phyloP scores from a whole-genome alignment of 1,140 invertebrate genomes.

The Pogonognathellus flavescens region DNA sequence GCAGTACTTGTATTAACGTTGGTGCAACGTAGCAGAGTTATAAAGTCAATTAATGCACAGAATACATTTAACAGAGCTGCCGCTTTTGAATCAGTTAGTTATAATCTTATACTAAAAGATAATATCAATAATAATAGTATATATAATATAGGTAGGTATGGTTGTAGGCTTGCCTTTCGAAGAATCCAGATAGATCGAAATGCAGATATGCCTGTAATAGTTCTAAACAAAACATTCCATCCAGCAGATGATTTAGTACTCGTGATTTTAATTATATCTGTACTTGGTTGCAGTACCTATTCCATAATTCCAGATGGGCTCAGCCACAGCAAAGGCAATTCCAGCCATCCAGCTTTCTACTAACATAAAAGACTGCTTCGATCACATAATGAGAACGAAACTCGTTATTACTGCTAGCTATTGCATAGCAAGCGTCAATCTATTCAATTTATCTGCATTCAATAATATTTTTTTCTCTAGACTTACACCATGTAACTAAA shows the following conservation, averaged over 20 bases:
- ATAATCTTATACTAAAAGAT: not conserved
- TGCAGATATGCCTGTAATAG: not conserved
- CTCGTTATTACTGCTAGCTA: constrained; percentile 19
- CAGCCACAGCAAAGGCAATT: not conserved
- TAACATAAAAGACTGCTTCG: not conserved
- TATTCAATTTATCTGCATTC: constrained; percentile 18
- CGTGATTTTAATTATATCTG: constrained; percentile 44
- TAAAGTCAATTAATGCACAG: constrained; percentile 35
- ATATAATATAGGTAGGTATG: not conserved
- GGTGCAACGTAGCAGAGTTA: not conserved
- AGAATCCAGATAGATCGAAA: constrained; percentile 38
- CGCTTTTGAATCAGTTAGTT: too few species aligned
- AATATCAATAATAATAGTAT: constrained; percentile 6
- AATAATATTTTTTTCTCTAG: not conserved
- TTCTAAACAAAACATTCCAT: constrained; percentile 36
- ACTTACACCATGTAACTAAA: constrained; percentile 2
- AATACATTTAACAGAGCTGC: not conserved
- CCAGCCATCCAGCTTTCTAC: constrained; percentile 19
- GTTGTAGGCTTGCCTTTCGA: not conserved
- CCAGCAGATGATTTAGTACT: constrained; percentile 23
- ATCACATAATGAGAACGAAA: constrained; percentile 19
- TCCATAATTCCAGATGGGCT: not conserved
- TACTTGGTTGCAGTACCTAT: not conserved
- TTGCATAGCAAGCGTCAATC: constrained; percentile 22
- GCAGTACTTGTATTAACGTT: constrained; percentile 6